Conservation (phyloP, 2,888 invertebrate genomes). For the Stenodera caucasica region DNA sequence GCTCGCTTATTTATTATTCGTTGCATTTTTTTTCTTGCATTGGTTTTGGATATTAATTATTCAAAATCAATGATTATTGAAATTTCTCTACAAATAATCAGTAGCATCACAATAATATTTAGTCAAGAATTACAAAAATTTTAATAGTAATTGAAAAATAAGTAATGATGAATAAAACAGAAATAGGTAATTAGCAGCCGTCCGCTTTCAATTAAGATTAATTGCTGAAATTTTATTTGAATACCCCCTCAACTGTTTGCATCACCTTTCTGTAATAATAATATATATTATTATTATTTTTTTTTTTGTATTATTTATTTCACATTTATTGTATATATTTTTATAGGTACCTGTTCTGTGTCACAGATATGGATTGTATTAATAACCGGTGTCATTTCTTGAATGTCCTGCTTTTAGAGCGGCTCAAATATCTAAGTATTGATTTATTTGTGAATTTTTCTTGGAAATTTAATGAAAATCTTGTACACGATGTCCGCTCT, state of each 20-base stretch:
- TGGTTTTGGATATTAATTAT: neutral
- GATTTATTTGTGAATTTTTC: no score
- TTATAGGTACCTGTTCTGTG: conserved; percentile 57
- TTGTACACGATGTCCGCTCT: neutral
- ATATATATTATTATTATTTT: conserved; percentile 23
- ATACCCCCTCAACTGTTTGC: conserved; percentile 13
- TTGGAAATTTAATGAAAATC: no score
- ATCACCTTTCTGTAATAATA: conserved; percentile 24
- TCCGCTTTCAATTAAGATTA: conserved; percentile 25
- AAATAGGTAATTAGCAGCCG: conserved; percentile 33
- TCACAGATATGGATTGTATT: conserved; percentile 48
- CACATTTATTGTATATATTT: conserved; percentile 46
- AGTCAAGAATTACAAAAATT: neutral
- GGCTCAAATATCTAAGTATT: neutral
- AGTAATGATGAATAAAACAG: neutral
- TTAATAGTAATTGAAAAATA: no score
- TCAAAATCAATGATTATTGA: neutral
- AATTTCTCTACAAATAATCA: conserved; percentile 6
- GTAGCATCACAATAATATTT: conserved; percentile 35
- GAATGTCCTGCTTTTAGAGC: conserved; percentile 30
- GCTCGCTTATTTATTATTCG: conserved; percentile 35
- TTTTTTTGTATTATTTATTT: conserved; percentile 33
- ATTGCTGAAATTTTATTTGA: neutral
- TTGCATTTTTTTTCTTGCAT: conserved; percentile 3
- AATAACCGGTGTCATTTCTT: conserved; percentile 47